These are phyloP conservation scores for Blastobasis lacticolella DNA, from an alignment of 2,888 invertebrate species.

Conservation along the genomic window DNA sequence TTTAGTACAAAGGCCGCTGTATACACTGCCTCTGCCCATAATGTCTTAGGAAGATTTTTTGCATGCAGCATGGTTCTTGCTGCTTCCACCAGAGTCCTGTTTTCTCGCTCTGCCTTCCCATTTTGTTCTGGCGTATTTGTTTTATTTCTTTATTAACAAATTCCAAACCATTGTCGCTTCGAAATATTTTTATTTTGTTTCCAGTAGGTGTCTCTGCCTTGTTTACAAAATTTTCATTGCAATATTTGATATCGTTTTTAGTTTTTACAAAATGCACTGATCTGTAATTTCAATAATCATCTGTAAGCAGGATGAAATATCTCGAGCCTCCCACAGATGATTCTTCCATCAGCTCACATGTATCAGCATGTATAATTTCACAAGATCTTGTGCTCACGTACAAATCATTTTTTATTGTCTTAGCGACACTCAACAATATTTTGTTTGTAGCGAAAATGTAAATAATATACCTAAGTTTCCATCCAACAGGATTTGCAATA, in stretches of 20 bases:
- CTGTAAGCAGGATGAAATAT: constrained; percentile 12
- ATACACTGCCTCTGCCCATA: too few relatives aligned
- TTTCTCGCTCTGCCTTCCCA: too few relatives aligned
- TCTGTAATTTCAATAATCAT: constrained; percentile 12
- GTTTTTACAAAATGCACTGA: constrained; percentile 12
- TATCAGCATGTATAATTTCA: constrained; percentile 12
- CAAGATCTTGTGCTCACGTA: constrained; percentile 4
- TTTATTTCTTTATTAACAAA: constrained; percentile 12
- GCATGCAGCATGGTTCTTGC: too few relatives aligned
- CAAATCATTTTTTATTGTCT: too few relatives aligned
- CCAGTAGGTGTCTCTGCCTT: constrained; percentile 15
- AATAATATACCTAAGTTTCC: too few relatives aligned
- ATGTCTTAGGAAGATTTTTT: too few relatives aligned
- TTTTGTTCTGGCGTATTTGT: neutral
- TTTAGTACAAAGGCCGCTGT: too few relatives aligned
- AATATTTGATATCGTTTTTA: constrained; percentile 7
- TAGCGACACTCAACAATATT: too few relatives aligned
- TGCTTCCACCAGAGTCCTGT: too few relatives aligned
- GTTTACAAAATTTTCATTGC: constrained; percentile 9
- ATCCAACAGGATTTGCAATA: too few relatives aligned
- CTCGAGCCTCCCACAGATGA: constrained; percentile 11
- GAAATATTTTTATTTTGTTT: constrained; percentile 4
- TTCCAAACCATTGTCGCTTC: constrained; percentile 14
- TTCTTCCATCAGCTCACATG: constrained; percentile 10
- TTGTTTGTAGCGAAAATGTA: too few relatives aligned